Percentiles rank a stretch among this genome's conserved stretches.
phyloP scores from a whole-genome alignment of 2,113 vertebrate genomes.

The Tetrax tetrax region DNA sequence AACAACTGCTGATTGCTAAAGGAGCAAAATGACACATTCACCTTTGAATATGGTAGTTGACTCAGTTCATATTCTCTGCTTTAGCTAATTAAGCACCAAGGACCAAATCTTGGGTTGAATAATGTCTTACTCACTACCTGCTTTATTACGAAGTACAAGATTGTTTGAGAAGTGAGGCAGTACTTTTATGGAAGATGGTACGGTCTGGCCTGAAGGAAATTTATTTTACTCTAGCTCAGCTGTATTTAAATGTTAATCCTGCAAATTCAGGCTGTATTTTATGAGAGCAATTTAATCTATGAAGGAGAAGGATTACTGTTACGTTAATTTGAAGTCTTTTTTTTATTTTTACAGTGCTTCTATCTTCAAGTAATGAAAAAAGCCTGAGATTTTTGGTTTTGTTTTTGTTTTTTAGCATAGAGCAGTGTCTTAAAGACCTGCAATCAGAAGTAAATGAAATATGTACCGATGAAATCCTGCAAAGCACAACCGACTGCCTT shows the following conservation, averaged over 20 bases:
- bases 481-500: conserved; percentile 80
- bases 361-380: neutral
- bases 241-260: neutral
- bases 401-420: conserved; percentile 77
- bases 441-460: conserved; percentile 82
- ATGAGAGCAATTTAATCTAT: neutral
- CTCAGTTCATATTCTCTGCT: neutral
- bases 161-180: neutral
- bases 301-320: neutral
- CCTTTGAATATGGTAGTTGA: neutral
- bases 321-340: neutral
- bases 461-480: conserved; percentile 71
- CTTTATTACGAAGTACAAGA: neutral
- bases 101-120: neutral
- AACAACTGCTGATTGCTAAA: neutral
- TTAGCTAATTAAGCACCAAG: neutral
- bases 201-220: neutral
- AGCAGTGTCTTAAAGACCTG: conserved; percentile 86
- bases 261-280: neutral
- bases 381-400: neutral
- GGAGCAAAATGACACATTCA: neutral
- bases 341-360: neutral
- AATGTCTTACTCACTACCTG: neutral
- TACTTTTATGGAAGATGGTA: neutral
- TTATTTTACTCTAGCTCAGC: neutral